Percentiles rank a stretch among this genome's conserved stretches.
Evolutionary conservation across 2,888 invertebrate genomes (phyloP).

Genomic region (Eristalis arbustorum): DNA sequence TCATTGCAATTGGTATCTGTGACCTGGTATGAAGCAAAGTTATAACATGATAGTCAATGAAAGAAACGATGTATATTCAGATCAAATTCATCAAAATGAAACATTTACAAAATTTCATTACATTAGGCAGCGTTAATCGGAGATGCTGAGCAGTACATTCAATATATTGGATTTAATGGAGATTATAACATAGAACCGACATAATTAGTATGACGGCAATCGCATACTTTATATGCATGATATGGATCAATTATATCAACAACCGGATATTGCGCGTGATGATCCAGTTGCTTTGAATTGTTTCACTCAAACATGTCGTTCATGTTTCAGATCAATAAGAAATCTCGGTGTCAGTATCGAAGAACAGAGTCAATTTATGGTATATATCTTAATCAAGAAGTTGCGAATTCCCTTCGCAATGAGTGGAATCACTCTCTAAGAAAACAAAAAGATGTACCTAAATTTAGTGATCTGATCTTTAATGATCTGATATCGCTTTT

Average conservation of each 20-base stretch:
- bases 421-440: neutral
- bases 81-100: conserved; percentile 4
- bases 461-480: neutral
- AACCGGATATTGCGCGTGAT: conserved; percentile 1
- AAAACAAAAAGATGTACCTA: neutral
- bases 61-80: neutral
- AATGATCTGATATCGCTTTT: neutral
- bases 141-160: neutral
- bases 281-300: conserved; percentile 12
- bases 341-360: neutral
- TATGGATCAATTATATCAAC: neutral
- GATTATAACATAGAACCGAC: neutral
- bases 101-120: neutral
- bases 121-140: neutral
- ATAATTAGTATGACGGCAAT: neutral
- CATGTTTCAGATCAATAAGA: neutral
- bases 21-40: neutral
- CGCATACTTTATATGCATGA: neutral
- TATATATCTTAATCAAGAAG: neutral
- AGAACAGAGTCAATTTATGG: neutral
- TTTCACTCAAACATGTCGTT: conserved; percentile 20
- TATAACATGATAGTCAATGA: neutral
- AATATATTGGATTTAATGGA: neutral
- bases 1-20: neutral
- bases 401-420: neutral